Conservation (phyloP, 2,113 vertebrate species). For the Danionella cerebrum region DNA sequence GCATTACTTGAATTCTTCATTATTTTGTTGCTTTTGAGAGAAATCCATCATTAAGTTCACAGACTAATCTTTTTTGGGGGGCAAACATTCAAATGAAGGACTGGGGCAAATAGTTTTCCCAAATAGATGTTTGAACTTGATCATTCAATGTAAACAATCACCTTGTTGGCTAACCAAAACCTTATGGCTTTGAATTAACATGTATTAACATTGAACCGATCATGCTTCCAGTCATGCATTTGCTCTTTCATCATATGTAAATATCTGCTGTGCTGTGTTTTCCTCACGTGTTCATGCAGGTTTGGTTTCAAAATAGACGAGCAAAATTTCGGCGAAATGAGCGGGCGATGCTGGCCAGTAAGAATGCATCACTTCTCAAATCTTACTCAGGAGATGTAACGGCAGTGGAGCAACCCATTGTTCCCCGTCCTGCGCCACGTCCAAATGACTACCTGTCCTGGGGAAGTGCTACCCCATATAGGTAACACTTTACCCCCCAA, state of each 20-base stretch:
- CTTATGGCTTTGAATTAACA: background rate
- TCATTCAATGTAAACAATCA: no score
- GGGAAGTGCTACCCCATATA: slow-evolving; percentile 90
- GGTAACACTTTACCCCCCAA: no score
- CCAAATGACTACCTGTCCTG: slow-evolving; percentile 96
- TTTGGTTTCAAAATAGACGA: slow-evolving; percentile 97
- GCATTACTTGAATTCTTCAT: no score
- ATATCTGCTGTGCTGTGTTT: background rate
- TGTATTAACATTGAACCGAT: background rate
- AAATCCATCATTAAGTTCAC: no score
- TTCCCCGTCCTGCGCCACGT: slow-evolving; percentile 86
- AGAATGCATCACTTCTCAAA: slow-evolving; percentile 93
- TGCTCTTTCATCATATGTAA: background rate
- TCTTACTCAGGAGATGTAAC: slow-evolving; percentile 93
- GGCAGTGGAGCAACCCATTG: slow-evolving; percentile 94
- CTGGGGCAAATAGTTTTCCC: no score
- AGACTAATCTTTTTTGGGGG: no score
- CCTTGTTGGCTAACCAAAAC: no score
- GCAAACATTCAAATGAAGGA: no score
- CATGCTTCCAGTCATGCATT: background rate
- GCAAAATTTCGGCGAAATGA: slow-evolving; percentile 96
- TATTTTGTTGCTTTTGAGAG: no score
- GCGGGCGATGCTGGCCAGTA: slow-evolving; percentile 95
- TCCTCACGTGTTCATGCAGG: slow-evolving; percentile 56
- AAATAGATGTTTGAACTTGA: no score